Evolutionary conservation across 2,797 vertebrate genomes (phyloP).

Genomic region (Pogoniulus pusillus): DNA sequence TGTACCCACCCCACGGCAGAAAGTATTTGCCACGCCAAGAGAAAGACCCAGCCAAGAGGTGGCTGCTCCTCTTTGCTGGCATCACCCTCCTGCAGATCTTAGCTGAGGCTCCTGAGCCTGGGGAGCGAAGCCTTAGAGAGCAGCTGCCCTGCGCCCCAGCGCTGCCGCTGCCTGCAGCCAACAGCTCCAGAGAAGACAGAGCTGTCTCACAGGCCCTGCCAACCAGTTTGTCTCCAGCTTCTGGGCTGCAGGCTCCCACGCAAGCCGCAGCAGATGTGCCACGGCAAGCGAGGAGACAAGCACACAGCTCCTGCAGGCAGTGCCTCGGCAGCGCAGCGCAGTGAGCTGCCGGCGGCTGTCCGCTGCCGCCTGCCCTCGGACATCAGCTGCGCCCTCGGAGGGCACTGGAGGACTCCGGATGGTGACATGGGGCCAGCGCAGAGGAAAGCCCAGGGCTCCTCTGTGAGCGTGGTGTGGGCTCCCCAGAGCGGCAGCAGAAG

Average conservation of each 20-base stretch:
- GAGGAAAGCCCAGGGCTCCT: not conserved
- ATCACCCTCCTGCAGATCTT: constrained; percentile 48
- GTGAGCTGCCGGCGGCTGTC: not conserved
- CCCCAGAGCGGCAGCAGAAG: not conserved
- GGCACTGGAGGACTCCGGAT: not conserved
- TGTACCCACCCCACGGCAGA: constrained; percentile 55
- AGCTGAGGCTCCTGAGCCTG: not conserved
- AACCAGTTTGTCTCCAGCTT: not conserved
- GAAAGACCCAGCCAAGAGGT: constrained; percentile 40
- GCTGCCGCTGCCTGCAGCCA: not conserved
- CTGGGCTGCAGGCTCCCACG: not conserved
- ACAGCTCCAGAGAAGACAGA: not conserved
- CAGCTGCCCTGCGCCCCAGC: not conserved
- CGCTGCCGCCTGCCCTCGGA: not conserved
- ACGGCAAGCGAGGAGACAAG: not conserved
- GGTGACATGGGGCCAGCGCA: accelerated
- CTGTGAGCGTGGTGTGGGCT: not conserved
- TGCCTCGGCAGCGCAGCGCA: not conserved
- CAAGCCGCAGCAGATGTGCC: not conserved
- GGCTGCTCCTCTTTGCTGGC: constrained; percentile 47
- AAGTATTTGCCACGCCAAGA: constrained; percentile 47
- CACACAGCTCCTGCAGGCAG: accelerated
- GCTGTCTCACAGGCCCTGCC: accelerated
- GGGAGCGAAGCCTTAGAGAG: not conserved
- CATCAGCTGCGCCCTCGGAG: not conserved